Conservation (phyloP, 2,797 vertebrate species). For the Schizopygopsis malacanthus region DNA sequence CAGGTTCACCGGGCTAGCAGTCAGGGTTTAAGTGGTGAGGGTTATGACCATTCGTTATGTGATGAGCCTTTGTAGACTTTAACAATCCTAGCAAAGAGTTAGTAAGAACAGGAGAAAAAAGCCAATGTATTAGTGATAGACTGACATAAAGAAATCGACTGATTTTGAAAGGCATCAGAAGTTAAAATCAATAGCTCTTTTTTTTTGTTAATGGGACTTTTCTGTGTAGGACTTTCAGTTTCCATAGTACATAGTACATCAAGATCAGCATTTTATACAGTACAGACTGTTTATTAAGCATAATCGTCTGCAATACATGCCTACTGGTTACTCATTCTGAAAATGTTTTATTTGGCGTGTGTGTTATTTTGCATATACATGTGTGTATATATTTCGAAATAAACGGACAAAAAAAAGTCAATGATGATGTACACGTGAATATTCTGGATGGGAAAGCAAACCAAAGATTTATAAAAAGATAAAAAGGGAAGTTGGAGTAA, state of each 20-base stretch:
- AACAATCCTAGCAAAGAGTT: background rate
- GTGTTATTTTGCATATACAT: background rate
- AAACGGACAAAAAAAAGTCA: background rate
- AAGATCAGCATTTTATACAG: background rate
- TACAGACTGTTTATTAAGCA: background rate
- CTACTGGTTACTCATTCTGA: background rate
- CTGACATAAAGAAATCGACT: background rate
- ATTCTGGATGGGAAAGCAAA: constrained; percentile 22
- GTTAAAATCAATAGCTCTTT: background rate
- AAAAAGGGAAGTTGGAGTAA: constrained; percentile 75
- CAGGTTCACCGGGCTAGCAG: constrained; percentile 32
- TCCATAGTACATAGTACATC: background rate
- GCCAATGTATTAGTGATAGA: background rate
- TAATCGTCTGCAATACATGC: background rate
- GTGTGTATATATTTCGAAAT: background rate
- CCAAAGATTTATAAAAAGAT: constrained; percentile 68
- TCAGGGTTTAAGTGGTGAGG: constrained; percentile 35
- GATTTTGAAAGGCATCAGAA: background rate
- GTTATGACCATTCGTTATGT: constrained; percentile 38
- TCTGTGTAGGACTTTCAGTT: background rate
- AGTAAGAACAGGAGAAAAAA: background rate
- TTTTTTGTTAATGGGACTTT: background rate
- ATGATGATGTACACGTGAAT: background rate
- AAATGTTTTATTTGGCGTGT: background rate
- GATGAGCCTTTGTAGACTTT: constrained; percentile 21